A percentile compares a stretch with the other conserved stretches of the same genome.
Conservation (phyloP, 2,113 vertebrate genomes). For the Eurystomus gularis region DNA sequence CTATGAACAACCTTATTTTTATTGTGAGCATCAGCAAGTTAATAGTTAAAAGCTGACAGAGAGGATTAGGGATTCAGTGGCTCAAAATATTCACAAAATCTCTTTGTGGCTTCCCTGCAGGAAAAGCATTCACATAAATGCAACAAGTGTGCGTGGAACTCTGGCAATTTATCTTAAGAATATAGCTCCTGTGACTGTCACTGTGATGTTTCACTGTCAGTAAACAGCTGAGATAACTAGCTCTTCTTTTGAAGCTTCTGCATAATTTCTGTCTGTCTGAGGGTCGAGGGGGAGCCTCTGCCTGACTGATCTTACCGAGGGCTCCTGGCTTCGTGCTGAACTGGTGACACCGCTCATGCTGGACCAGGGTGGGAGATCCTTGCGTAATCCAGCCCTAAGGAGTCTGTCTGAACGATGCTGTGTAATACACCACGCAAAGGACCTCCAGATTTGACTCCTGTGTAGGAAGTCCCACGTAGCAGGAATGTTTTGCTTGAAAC, state of each 20-base stretch:
- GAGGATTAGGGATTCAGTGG: background rate
- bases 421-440: accelerated
- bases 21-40: background rate
- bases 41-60: background rate
- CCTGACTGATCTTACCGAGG: background rate
- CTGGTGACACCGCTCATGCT: background rate
- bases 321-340: background rate
- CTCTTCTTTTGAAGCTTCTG: background rate
- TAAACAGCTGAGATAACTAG: background rate
- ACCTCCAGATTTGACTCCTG: background rate
- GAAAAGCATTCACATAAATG: background rate
- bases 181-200: background rate
- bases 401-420: background rate
- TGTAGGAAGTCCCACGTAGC: background rate
- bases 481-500: background rate
- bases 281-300: background rate
- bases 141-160: background rate
- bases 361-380: background rate
- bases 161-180: background rate
- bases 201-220: background rate
- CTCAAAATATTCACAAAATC: background rate
- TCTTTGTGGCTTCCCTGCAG: background rate
- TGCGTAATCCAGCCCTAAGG: background rate
- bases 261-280: background rate
- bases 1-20: background rate